These are phyloP conservation scores for Astyanax mexicanus DNA, from an alignment of 2,797 vertebrate species.

Conservation along the genomic window DNA sequence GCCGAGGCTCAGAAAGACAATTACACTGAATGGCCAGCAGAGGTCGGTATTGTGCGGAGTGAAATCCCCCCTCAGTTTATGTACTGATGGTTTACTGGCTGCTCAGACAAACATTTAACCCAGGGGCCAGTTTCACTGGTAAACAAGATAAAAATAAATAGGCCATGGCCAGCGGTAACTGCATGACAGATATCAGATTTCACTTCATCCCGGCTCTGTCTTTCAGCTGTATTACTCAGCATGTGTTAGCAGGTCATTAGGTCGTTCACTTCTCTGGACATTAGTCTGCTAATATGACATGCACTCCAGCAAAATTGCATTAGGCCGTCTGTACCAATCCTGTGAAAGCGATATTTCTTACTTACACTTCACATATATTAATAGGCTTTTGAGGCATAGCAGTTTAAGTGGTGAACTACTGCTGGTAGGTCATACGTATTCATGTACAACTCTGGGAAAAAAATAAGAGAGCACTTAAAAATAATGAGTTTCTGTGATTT, in stretches of 20 bases:
- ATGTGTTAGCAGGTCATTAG: background rate
- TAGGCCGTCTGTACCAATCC: background rate
- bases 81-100: background rate
- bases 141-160: background rate
- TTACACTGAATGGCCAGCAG: background rate
- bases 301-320: background rate
- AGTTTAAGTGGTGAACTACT: too few species aligned
- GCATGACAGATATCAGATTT: background rate
- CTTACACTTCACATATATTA: too few species aligned
- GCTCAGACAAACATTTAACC: background rate
- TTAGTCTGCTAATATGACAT: background rate
- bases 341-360: too few species aligned
- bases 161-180: background rate
- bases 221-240: slow-evolving; percentile 2
- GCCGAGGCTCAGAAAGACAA: background rate
- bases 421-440: too few species aligned
- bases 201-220: background rate
- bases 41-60: background rate
- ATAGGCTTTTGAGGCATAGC: too few species aligned
- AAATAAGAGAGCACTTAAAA: too few species aligned
- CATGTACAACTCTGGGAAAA: too few species aligned
- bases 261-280: background rate
- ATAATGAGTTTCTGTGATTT: too few species aligned
- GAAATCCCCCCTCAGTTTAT: background rate
- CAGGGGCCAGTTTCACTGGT: background rate